Evolutionary conservation across 1,140 invertebrate genomes (phyloP).

Genomic region (Drosophila ogumai): DNA sequence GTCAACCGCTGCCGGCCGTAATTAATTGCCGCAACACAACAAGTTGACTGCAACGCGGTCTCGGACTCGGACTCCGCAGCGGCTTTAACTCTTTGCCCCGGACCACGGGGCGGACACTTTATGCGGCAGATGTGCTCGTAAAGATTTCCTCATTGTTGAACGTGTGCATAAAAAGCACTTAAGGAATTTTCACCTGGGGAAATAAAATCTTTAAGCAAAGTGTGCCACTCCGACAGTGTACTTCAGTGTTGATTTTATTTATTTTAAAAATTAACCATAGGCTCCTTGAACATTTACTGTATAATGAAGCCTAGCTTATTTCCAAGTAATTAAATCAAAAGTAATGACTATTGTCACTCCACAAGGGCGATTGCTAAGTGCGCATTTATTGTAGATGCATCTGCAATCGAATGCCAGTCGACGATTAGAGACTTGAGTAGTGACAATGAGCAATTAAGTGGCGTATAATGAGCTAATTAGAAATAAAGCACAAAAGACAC

Average conservation of each 20-base stretch:
- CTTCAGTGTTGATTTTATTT: too few species aligned
- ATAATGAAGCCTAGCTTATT: background rate
- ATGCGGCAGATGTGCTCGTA: conserved; percentile 82
- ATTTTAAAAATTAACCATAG: background rate
- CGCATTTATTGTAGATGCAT: conserved; percentile 55
- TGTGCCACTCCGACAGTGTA: conserved; percentile 49
- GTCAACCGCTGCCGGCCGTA: conserved; percentile 58
- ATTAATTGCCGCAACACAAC: conserved; percentile 74
- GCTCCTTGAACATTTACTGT: too few species aligned
- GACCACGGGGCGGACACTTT: conserved; percentile 59
- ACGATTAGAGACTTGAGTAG: conserved; percentile 34
- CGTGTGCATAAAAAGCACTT: conserved; percentile 82
- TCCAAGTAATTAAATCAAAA: conserved; percentile 1
- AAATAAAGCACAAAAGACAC: conserved; percentile 52
- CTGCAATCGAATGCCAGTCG: conserved; percentile 40
- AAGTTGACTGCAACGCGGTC: conserved; percentile 52
- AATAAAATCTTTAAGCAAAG: conserved; percentile 65
- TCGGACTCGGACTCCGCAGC: conserved; percentile 9
- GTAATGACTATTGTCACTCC: conserved; percentile 5
- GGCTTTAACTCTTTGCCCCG: conserved; percentile 39
- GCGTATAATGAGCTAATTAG: conserved; percentile 67
- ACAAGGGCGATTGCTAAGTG: conserved; percentile 34
- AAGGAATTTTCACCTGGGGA: conserved; percentile 59
- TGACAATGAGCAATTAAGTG: conserved; percentile 72
- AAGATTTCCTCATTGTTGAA: conserved; percentile 81